These are phyloP conservation scores for Tigriopus japonicus DNA, from an alignment of 1,140 invertebrate genomes.

Conservation along the genomic window DNA sequence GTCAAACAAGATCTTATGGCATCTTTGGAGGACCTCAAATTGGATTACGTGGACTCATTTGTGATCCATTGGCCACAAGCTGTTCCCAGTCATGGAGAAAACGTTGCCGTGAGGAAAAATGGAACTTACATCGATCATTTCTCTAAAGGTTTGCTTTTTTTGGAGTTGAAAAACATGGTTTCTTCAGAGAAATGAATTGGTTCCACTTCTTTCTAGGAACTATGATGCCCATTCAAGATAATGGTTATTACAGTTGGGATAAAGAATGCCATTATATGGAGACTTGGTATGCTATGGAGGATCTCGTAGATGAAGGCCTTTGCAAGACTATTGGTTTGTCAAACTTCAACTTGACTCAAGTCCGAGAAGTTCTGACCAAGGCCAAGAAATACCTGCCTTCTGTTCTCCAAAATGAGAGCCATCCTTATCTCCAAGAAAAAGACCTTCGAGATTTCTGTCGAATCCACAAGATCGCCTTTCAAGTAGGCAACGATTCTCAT, in stretches of 20 bases:
- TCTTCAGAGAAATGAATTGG: too few relatives aligned
- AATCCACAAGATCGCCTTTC: constrained; percentile 3
- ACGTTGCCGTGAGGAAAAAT: background rate
- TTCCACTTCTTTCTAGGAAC: too few relatives aligned
- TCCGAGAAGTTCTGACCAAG: background rate
- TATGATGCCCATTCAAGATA: background rate
- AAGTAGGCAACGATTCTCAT: background rate
- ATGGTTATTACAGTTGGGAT: background rate
- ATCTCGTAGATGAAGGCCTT: background rate
- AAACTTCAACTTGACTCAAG: constrained; percentile 4
- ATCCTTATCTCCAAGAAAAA: constrained; percentile 9
- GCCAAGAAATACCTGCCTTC: background rate
- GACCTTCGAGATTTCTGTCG: constrained; percentile 7
- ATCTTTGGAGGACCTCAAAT: background rate
- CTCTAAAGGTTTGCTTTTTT: background rate
- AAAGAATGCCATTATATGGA: background rate
- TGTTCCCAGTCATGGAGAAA: background rate
- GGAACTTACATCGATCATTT: background rate
- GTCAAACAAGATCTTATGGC: background rate
- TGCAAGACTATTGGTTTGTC: constrained; percentile 5
- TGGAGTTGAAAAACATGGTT: too few relatives aligned
- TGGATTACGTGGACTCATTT: background rate
- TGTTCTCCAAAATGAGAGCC: constrained; percentile 11
- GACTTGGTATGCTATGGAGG: constrained; percentile 10
- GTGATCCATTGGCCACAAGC: background rate